Evolutionary conservation across 2,113 vertebrate genomes (phyloP), one percentile per base, ranked within the genome.

Genomic region (Oenanthe melanoleuca): DNA sequence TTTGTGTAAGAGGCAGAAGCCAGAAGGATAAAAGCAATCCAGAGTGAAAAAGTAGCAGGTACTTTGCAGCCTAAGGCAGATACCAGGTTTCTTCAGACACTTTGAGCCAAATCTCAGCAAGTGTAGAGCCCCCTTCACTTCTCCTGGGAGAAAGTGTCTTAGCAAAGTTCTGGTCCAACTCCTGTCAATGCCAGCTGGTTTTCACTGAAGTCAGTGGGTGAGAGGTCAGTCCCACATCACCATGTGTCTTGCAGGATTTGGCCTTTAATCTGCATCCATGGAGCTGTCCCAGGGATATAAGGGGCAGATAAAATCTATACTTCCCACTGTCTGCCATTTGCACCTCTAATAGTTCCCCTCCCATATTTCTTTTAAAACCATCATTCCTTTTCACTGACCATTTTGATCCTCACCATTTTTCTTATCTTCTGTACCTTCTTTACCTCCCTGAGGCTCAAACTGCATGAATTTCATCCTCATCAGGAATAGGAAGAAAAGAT

Each of bases 131-230:
- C 64, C 31, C 38, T 90, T 37, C 2, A 1, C 12, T 47, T 21
- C 34, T 45, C 25, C 23, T 52, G 60, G 26, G 42, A 42, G 59
- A 31, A 59, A 81, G 8, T 12, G 33, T n/a, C 29, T 11, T 34
- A 24, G 14, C 6, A 42, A 57, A 66, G 13, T 28, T 47, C 29
- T 44, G 56, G 73, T 55, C 72, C 64, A 74, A 1, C 24, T 56
- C 26, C 52, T 5, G 0, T 14, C 0, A 0, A 6, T 2, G 5
- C 23, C 85, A 86, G 15, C 5, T 4, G 2, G 22, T 84, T 89
- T 74, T 28, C 57, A 79, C 10, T 28, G 15, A 49, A 45, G 18
- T 28, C 1, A 7, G 0, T 2, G 34, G 23, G 2, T 19, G 18
- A 84, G 45, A 86, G 50, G 70, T 74, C 72, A 86, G 56, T 7